Evolutionary conservation across 2,113 vertebrate genomes (phyloP), one percentile per base, ranked within the genome.

Genomic region (Gasterosteus aculeatus): DNA sequence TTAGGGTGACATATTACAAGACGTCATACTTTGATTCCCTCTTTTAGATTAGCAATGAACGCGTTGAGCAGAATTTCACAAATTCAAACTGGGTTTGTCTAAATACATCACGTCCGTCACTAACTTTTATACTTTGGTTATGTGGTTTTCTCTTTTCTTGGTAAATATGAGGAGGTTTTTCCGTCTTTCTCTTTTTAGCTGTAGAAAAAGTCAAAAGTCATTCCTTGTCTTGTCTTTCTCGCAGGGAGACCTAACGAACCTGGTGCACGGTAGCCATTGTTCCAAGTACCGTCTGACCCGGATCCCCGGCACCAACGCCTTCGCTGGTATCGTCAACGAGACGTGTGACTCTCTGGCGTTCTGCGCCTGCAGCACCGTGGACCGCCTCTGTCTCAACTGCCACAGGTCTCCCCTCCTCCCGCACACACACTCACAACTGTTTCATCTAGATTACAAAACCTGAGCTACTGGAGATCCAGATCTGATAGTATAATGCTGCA

Each of bases 351-450:
- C 98, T 0, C 94, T 99, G 19, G 98, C 98, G 0, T 99, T 99
- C 94, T 99, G 98, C 1, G 98, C 98, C 54, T 99, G 98, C 84
- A 99, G 98, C 84, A 99, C 98, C 63, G 98, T 99, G 59, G 98
- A 99, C 91, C 95, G 98, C 1, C 97, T 99, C 71, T 99, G 98
- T 80, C 96, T 99, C 85, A 99, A 99, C 94, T 99, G 98, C 91
- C 98, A 99, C 95, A 95, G 98, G 98, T 98, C 80, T 83, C 5
- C 16, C 5, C 19, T 0, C 5, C 44, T 4, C 19, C 15, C 26
- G 3, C 41, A 35, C 54, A 12, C 3, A 26, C 22, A 26, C 22
- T 26, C 22, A 26, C 22, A 26, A 26, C 22, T 26, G 22, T 26
- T 26, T 9, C 18, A 26, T 10, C 0, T 51, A 6, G 3, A 49